Evolutionary conservation across 1,140 invertebrate species (phyloP), one percentile per base, ranked within the genome.

Genomic region (Procambarus clarkii): DNA sequence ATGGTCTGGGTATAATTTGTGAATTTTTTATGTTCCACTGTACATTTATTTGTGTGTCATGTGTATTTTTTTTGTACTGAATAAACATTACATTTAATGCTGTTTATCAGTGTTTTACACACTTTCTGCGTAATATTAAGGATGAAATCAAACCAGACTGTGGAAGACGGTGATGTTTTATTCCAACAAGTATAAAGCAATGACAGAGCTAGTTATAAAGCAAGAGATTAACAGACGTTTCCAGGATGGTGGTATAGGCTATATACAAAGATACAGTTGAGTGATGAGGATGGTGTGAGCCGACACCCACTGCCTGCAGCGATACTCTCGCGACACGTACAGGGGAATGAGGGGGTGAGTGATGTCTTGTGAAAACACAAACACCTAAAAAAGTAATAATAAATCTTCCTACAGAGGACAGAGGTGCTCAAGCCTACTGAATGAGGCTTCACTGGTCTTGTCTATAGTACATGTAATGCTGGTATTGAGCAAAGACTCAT

Each of bases 111-210:
- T 8, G 50, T 0, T 2, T 54, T 54, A 54, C 11, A 54, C 50
- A 54, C 50, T 54, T 11, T 54, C 50, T 5, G 50, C 0, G 50
- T 54, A 8, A 54, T 54, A 54, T 13, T 13, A 54, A 54, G 50
- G 50, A 54, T 5, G 50, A 54, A 54, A 54, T 9, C 21, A 85
- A 85, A 85, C 82, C 58, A 71, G 46, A 69, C 82, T 85, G 82
- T 86, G 85, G 85, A 86, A 86, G 85, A 86, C 85, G 76, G 85
- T 86, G 71, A 86, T 86, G 85, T 86, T 86, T 86, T 86, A 86
- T 86, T 86, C 85, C 71, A 86, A 86, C 85, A 86, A 86, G 85
- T 86, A 86, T 86, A 86, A 86, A 86, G 85, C 85, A 84, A 86
- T 86, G 85, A 86, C 71, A 86, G 85, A 86, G 85, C 85, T 78